Conservation (phyloP, 2,113 vertebrate genomes). For the Sorex fumeus region DNA sequence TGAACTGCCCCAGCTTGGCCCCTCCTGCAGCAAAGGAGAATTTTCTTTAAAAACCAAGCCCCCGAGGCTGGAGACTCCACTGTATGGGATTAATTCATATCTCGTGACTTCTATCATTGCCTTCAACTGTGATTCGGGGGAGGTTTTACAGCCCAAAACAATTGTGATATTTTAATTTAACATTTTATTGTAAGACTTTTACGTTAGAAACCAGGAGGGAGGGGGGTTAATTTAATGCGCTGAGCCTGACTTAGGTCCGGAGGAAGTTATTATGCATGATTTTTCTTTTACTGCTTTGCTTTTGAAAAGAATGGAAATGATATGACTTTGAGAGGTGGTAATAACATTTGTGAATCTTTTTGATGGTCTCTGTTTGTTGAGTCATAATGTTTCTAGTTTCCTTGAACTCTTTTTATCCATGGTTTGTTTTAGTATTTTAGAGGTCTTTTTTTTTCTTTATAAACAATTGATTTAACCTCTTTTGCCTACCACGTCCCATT, state of each 20-base stretch:
- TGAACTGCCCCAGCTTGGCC: too few relatives aligned
- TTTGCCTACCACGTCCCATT: background rate
- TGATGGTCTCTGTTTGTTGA: background rate
- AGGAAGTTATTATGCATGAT: background rate
- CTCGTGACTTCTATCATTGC: background rate
- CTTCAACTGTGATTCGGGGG: background rate
- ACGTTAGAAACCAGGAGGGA: background rate
- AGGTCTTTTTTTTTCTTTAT: background rate
- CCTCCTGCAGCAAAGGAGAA: background rate
- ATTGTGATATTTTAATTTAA: background rate
- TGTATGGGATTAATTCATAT: background rate
- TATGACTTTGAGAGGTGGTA: background rate
- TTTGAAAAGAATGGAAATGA: background rate
- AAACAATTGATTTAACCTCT: background rate
- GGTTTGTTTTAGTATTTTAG: background rate
- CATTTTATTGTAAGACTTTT: background rate
- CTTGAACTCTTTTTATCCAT: background rate
- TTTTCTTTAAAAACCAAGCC: slow-evolving; percentile 35
- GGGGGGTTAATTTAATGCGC: background rate
- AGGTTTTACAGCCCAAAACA: background rate
- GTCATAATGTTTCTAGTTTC: background rate
- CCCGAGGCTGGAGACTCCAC: background rate
- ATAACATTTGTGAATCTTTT: background rate
- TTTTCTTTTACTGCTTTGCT: background rate
- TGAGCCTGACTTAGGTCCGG: background rate